Base-by-base conservation (phyloP, 2,113 vertebrate genomes). In the Mesoclemmys tuberculata region DNA sequence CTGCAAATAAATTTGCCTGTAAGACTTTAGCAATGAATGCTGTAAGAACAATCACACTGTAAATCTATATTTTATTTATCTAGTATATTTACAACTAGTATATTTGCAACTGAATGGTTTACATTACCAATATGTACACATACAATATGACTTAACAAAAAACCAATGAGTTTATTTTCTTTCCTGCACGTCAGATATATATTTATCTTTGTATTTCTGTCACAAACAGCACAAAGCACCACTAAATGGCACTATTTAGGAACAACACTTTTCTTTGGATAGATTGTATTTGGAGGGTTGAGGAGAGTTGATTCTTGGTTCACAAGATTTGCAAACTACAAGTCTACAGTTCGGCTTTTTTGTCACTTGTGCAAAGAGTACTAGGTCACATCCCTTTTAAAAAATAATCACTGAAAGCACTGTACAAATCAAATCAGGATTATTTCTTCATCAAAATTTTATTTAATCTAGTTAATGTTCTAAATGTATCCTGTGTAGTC, bases 51-150 rank as follows among this genome's bases (percentile, higher is more conserved):
- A 31, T 85, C 79, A 48, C 80, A 94, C 88, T 90, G 85, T 82
- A 95, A 89, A 96, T 95, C 92, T 92, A 85, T 93, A 95, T 95
- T 90, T 96, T 92, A 94, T 85, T 92, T 93, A 96, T 91, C 90
- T 96, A 58, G 80, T 90, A n/a, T 84, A 78, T 96, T 96, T 96
- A 89, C 52, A 94, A 82, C 77, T 89, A 81, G 78, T 88, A 38
- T 51, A 46, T 92, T 93, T 86, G 89, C 52, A 91, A n/a, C 26
- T 46, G 26, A 77, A 29, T 77, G 38, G 74, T 46, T 77, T 77
- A 46, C 41, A 10, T 38, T 71, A 38, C 21, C 64, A 44, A 8
- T 29, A 46, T 46, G 44, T 46, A 46, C 7, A 24, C 26, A 77
- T 44, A 27, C 41, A 77, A 26, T 26, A 77, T 46, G 41, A 77